Percentiles rank a stretch among this genome's conserved stretches.
phyloP scores from a whole-genome alignment of 1,140 invertebrate genomes.

The Pantala flavescens region DNA sequence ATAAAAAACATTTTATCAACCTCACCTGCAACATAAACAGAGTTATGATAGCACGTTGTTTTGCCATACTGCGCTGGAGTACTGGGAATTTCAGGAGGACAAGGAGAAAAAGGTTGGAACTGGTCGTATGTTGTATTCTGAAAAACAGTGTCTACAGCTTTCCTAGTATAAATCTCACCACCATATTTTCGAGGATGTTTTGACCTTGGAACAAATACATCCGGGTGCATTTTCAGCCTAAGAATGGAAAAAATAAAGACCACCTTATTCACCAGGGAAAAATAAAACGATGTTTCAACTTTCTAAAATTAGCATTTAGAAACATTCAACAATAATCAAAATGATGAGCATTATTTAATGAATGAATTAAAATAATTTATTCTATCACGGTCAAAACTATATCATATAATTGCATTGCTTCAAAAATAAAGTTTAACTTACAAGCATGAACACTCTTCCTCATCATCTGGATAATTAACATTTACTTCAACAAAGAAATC shows the following conservation, averaged over 20 bases:
- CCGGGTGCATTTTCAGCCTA: conserved; percentile 30
- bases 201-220: conserved; percentile 25
- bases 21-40: conserved; percentile 49
- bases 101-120: conserved; percentile 36
- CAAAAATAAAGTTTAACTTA: conserved; percentile 38
- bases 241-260: no score
- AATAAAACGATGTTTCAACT: no score
- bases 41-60: conserved; percentile 39
- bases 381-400: no score
- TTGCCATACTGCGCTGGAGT: conserved; percentile 33
- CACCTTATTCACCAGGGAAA: no score
- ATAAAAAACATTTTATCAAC: background rate
- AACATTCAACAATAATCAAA: no score
- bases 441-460: conserved; percentile 43
- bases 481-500: conserved; percentile 43
- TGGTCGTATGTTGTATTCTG: conserved; percentile 32
- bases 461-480: conserved; percentile 39
- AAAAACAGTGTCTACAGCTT: conserved; percentile 40
- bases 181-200: conserved; percentile 30
- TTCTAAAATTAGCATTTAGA: no score
- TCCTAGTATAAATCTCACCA: conserved; percentile 39
- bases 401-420: no score
- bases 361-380: no score
- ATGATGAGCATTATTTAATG: no score
- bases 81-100: conserved; percentile 36